Evolutionary conservation across 2,113 vertebrate species (phyloP), one percentile per base, ranked within the genome.

Genomic region (Percopsis transmontana): DNA sequence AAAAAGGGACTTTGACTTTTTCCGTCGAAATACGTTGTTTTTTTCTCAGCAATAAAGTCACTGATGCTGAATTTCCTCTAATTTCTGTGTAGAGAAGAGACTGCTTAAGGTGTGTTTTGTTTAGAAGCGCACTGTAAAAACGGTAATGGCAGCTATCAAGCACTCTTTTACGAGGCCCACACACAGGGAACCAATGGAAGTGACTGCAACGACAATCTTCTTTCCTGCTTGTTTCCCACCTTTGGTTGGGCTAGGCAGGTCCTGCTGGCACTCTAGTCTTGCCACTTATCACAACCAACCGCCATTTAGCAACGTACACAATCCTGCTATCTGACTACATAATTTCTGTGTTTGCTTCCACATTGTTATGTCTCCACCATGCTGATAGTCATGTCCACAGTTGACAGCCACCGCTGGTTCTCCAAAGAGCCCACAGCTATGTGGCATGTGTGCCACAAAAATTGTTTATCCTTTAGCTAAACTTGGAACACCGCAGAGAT

Each of bases 281-380:
- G 42, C 52, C 79, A 79, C 79, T 85, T 87, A 79, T 83, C 77
- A 75, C 83, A 79, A 86, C 74, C 74, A 81, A 77, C 83, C 81
- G 75, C 81, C 79, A 87, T 88, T 88, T 87, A 83, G 72, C 76
- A 64, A 27, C 80, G 72, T 85, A 85, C 76, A 81, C 83, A 72
- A 77, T 75, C 58, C 74, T 57, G 44, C 76, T 81, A 81, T 74
- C 70, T 76, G 77, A 73, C 81, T 70, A 69, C 79, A 82, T 87
- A 89, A 88, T 90, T 82, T 77, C 82, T 56, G 76, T 75, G 83
- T 89, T 76, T 76, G 76, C 77, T 78, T 82, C 60, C 55, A 80
- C 72, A 74, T 77, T 81, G 85, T 76, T 82, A 68, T 70, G 67
- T 75, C 67, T 86, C 74, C 66, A 56, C 83, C 77, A 79, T 65